Conservation (phyloP, 1,140 invertebrate species). For the Scaptomyza montana region DNA sequence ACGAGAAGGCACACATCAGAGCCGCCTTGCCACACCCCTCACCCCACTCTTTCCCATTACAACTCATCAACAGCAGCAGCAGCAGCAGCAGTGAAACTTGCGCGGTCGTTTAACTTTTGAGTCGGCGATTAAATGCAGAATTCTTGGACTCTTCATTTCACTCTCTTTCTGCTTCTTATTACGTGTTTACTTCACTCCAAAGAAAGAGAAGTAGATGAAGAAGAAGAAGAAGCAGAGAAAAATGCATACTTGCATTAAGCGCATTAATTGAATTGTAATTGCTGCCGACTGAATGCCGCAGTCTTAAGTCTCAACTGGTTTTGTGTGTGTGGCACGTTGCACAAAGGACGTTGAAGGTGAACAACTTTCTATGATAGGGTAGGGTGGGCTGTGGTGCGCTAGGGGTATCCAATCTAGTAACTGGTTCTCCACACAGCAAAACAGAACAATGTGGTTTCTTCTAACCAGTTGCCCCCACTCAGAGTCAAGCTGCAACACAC, state of each 20-base stretch:
- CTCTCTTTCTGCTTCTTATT: slow-evolving; percentile 10
- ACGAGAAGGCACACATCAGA: slow-evolving; percentile 25
- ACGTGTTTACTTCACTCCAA: slow-evolving; percentile 40
- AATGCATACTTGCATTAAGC: slow-evolving; percentile 63
- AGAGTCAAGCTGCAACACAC: slow-evolving; percentile 48
- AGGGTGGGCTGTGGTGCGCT: neutral
- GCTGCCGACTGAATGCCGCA: slow-evolving; percentile 49
- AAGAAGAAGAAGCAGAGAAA: neutral
- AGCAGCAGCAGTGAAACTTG: slow-evolving; percentile 50
- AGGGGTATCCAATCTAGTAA: slow-evolving; percentile 20
- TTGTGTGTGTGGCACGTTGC: slow-evolving; percentile 47
- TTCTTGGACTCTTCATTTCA: slow-evolving; percentile 61
- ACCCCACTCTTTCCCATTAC: neutral
- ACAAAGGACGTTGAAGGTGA: slow-evolving; percentile 81
- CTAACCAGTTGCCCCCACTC: slow-evolving; percentile 27
- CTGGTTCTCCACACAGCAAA: slow-evolving; percentile 36
- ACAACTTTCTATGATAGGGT: slow-evolving; percentile 54
- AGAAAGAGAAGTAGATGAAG: slow-evolving; percentile 43
- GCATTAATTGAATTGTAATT: slow-evolving; percentile 82
- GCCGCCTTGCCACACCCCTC: slow-evolving; percentile 12
- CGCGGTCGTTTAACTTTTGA: slow-evolving; percentile 79
- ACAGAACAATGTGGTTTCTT: slow-evolving; percentile 33
- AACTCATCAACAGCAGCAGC: slow-evolving; percentile 39
- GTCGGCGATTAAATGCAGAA: slow-evolving; percentile 72
- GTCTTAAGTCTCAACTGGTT: slow-evolving; percentile 27